Base-by-base conservation (phyloP, 2,797 vertebrate genomes). In the Gallinago stenura region DNA sequence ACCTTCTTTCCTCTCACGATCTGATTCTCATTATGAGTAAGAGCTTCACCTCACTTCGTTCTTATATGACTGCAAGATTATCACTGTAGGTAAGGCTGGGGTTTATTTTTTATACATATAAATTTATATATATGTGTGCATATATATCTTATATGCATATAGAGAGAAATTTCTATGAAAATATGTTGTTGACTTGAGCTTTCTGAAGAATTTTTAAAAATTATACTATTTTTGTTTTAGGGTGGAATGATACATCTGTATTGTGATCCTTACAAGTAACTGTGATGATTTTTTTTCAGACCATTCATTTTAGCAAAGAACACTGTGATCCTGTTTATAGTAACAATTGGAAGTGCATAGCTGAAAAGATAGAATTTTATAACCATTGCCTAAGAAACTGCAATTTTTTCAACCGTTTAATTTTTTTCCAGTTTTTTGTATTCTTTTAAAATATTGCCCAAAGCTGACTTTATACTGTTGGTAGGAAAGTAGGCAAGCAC, bases 81-180 rank as follows among this genome's bases (percentile, higher is more conserved):
- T 95, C 75, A 60, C 35, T 41, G 45, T 85, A 87, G 87, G 96
- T 97, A 97, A 95, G 94, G 33, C 46, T 92, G 56, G 7, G 10
- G 4, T 82, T 91, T 88, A 9, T 46, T 80, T 66, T 89, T 58
- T 30, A 24, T 53, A 15, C 30, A 61, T 60, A 31, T 37, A 58
- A 18, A 33, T 62, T 7, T 51, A 10, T 60, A 16, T 35, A 30
- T 75, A 2, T 60, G 1, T 54, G 12, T 75, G 2, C 70, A 9
- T 66, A 7, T 30, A 6, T 30, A 4, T 15, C n/a, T 48, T 50
- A 4, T 37, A 37, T 33, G 15, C 68, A 13, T 6, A 61, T 2
- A 77, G 10, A 21, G 37, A 65, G 4, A 43, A 31, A 43, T 35
- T 37, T 66, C n/a, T 85, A 8, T 39, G 2, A 48, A 62, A 56